Base-by-base conservation (phyloP, 2,888 invertebrate genomes). In the Torymus tubicola region DNA sequence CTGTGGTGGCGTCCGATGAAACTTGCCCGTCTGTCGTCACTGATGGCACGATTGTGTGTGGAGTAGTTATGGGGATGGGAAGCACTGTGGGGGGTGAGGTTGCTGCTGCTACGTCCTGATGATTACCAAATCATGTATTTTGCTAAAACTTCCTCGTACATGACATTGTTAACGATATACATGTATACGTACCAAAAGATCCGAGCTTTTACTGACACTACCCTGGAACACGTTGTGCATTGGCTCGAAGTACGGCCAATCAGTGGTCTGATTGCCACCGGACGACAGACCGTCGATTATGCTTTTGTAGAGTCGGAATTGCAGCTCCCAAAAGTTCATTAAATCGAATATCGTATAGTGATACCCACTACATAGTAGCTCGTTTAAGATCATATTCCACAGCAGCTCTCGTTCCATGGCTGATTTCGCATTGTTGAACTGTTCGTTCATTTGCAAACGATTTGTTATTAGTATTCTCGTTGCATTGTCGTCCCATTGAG, bases 211-310 rank as follows among this genome's bases (percentile, higher is more conserved):
- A 16, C 31, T 50, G 3, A n/a, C 57, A 18, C 50, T 10, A 14
- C 57, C 31, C 13, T 42, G 42, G 18, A 78, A 72, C 13, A 60
- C 67, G n/a, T 61, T 60, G 18, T 78, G 55, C 72, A 78, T 78
- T 5, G 72, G 71, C 21, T 71, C 58, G 12, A 78, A 78, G 42
- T 52, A 72, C n/a, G 72, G 58, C 78, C 78, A 78, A 53, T 72
- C 18, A 53, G 71, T 24, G 16, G 31, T 2, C 31, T 31, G 31
- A 8, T 8, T 31, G 31, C 42, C 31, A 2, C 50, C 10, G 0
- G 69, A 69, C 8, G 57, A 18, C 10, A 77, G 4, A 5, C 57
- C 21, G 1, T 67, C 14, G 2, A 67, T n/a, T 42, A 78, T 78
- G 21, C 14, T 53, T n/a, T 67, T 13, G 55, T 78, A 78, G 18